Evolutionary conservation across 2,797 vertebrate species (phyloP), one percentile per base, ranked within the genome.

Genomic region (Darevskia mixta): DNA sequence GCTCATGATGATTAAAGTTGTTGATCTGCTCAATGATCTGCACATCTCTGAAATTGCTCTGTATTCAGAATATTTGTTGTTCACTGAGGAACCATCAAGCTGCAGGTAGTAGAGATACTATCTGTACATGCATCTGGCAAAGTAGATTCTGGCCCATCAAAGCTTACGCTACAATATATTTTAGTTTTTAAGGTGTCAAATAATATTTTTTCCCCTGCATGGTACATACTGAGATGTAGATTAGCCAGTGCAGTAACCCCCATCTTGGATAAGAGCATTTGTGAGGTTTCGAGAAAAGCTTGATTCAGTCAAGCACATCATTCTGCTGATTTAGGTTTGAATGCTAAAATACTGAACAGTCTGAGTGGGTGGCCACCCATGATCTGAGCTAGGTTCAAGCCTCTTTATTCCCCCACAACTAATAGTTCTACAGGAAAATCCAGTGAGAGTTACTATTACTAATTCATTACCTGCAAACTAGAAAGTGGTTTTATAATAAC

Each of bases 401-500:
- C 43, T 83, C 64, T 66, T 55, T 66, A 41, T 32, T 77, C 79
- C 43, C 9, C 41, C 9, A 69, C 58, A 55, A 69, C 64, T 82
- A 67, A 77, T 75, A 82, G 61, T 41, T 49, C 73, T 67, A 49
- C 43, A 87, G n/a, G 72, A 82, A 87, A 87, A 78, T 23, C 72
- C 73, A 69, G n/a, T 29, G 80, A 87, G 80, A 87, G 32, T 78
- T 87, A 55, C 61, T 77, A 78, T 83, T 55, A 69, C 17, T 83
- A 82, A 77, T 77, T 87, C 32, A 83, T 87, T 71, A 82, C 66
- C n/a, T 77, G 25, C 27, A 77, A 77, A 78, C 32, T 55, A 55
- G 72, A 83, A 83, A 78, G 41, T 83, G 61, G 43, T 88, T 88
- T 88, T 83, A 78, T 83, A 35, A 58, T 41, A 88, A 67, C 73